phyloP scores from a whole-genome alignment of 1,140 invertebrate genomes.

The Bombus difficillimus region DNA sequence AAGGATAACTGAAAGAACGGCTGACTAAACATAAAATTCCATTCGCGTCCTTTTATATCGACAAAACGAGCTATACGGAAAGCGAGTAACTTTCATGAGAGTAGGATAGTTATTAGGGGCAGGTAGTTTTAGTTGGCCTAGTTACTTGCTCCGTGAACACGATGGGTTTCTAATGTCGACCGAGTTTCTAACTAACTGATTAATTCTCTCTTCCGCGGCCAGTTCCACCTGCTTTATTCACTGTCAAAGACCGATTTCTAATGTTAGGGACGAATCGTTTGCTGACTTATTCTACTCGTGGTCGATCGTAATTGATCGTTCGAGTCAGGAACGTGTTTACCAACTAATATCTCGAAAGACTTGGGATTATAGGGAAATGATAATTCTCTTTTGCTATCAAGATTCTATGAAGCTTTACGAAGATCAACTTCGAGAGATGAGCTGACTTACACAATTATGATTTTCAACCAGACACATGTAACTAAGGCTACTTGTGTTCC shows the following conservation, averaged over 20 bases:
- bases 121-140: constrained; percentile 22
- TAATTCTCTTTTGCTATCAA: background rate
- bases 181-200: constrained; percentile 45
- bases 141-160: constrained; percentile 17
- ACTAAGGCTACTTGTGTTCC: background rate
- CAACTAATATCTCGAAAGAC: background rate
- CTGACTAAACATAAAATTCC: constrained; percentile 12
- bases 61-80: background rate
- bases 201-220: constrained; percentile 21
- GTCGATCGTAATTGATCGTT: background rate
- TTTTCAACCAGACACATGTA: background rate
- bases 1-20: too few species aligned
- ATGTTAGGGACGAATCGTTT: too few species aligned
- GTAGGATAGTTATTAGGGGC: constrained; percentile 29
- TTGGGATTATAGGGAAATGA: background rate
- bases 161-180: constrained; percentile 32
- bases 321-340: background rate
- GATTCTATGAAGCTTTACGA: background rate
- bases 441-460: background rate
- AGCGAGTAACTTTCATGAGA: background rate
- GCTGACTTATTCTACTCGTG: background rate
- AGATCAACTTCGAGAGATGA: background rate
- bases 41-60: background rate
- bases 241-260: background rate
- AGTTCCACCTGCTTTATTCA: background rate